phyloP scores from a whole-genome alignment of 2,113 vertebrate species.

The Mesocricetus auratus region DNA sequence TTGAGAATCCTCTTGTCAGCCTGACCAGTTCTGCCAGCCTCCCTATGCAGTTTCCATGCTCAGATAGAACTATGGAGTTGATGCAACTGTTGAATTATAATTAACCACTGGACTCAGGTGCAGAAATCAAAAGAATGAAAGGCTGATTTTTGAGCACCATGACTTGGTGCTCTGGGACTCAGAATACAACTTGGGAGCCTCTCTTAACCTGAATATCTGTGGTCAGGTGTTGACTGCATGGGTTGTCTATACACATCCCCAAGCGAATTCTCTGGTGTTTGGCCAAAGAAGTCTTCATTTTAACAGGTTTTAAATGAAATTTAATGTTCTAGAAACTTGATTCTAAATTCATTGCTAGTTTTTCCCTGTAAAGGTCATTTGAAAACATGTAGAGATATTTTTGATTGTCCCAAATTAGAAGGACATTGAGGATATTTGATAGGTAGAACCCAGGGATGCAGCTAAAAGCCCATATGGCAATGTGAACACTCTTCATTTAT shows the following conservation, averaged over 20 bases:
- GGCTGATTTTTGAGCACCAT: neutral
- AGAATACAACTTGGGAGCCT: neutral
- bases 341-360: neutral
- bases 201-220: neutral
- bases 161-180: neutral
- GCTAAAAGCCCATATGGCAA: neutral
- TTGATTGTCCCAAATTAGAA: neutral
- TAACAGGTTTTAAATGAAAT: neutral
- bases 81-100: neutral
- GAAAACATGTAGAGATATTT: neutral
- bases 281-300: neutral
- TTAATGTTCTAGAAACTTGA: neutral
- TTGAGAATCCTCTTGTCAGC: neutral
- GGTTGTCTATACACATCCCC: neutral
- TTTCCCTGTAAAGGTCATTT: neutral
- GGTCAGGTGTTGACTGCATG: neutral
- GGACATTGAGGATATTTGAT: neutral
- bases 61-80: neutral
- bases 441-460: neutral
- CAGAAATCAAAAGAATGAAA: neutral
- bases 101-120: neutral
- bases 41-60: neutral
- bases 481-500: neutral
- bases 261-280: neutral
- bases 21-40: neutral